phyloP scores from a whole-genome alignment of 1,140 invertebrate species.

The Eumeta japonica region DNA sequence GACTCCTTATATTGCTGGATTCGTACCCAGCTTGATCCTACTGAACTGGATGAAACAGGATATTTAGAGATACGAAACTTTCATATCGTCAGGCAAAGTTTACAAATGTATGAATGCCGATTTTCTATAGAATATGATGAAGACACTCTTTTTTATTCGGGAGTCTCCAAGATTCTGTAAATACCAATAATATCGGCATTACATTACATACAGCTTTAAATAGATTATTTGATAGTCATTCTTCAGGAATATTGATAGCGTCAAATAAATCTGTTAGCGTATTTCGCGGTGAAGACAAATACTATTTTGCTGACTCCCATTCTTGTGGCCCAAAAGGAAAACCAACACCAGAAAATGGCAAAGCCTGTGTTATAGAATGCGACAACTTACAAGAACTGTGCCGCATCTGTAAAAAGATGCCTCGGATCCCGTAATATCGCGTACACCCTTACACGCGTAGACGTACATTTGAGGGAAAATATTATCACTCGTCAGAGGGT shows the following conservation, averaged over 20 bases:
- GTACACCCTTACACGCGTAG: conserved; percentile 12
- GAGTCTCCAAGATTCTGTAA: conserved; percentile 15
- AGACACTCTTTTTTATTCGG: conserved; percentile 13
- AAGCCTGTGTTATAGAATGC: conserved; percentile 21
- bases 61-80: too few species aligned
- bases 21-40: too few species aligned
- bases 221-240: too few species aligned
- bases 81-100: conserved; percentile 11
- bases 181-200: too few species aligned
- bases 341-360: conserved; percentile 13
- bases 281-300: conserved; percentile 10
- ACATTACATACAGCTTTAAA: too few species aligned
- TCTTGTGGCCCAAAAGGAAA: conserved; percentile 18
- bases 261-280: conserved; percentile 11
- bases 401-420: conserved; percentile 14
- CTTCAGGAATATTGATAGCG: conserved; percentile 8
- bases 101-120: conserved; percentile 7
- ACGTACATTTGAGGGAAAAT: too few species aligned
- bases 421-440: conserved; percentile 9
- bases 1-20: too few species aligned
- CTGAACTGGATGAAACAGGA: too few species aligned
- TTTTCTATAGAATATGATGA: conserved; percentile 17
- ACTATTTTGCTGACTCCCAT: conserved; percentile 18
- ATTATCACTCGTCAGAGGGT: too few species aligned
- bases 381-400: conserved; percentile 14